Percentiles rank a stretch among this genome's conserved stretches.
phyloP scores from a whole-genome alignment of 2,797 vertebrate genomes.

The Pseudocheirus occidentalis region DNA sequence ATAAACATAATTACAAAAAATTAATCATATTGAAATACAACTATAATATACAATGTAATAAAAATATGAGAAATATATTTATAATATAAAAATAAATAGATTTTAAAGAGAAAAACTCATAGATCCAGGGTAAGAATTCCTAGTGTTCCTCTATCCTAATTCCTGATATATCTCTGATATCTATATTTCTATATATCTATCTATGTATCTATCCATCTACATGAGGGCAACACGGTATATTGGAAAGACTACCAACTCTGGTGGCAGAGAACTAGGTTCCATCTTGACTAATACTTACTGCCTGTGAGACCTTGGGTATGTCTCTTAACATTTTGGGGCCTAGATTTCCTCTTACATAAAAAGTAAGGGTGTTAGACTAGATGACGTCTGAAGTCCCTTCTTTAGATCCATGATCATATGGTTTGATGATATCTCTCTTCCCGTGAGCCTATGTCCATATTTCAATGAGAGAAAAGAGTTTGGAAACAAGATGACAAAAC shows the following conservation, averaged over 20 bases:
- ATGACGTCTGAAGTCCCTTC: background rate
- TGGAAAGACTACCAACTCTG: background rate
- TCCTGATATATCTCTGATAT: background rate
- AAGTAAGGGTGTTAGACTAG: background rate
- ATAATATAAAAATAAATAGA: background rate
- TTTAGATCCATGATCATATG: background rate
- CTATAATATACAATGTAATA: background rate
- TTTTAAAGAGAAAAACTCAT: background rate
- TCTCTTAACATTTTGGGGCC: background rate
- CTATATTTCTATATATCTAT: too few species aligned
- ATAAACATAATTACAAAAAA: background rate
- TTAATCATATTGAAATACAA: background rate
- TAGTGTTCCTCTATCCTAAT: background rate
- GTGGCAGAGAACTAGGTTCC: background rate
- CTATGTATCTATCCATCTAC: background rate
- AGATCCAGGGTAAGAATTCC: background rate
- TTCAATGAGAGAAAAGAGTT: background rate
- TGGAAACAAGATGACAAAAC: background rate
- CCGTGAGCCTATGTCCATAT: background rate
- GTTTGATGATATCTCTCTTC: background rate
- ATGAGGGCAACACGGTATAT: background rate
- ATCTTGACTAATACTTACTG: background rate
- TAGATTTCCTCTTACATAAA: background rate
- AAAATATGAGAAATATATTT: too few species aligned
- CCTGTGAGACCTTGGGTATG: background rate